Percentiles rank a stretch among this genome's conserved stretches.
phyloP scores from a whole-genome alignment of 2,888 invertebrate genomes.

The Atrina japonica region DNA sequence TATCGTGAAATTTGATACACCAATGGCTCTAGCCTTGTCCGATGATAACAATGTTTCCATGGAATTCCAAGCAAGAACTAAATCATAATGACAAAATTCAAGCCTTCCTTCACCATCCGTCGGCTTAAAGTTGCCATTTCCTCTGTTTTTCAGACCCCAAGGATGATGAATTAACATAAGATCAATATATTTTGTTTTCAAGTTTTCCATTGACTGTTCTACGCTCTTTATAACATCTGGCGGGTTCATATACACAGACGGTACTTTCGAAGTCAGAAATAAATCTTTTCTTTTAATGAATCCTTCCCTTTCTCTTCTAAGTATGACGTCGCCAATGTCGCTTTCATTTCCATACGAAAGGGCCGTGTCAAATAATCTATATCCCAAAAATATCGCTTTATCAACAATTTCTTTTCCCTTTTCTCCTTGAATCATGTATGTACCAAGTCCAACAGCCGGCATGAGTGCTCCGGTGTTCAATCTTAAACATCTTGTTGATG shows the following conservation, averaged over 20 bases:
- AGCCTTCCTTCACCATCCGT: slow-evolving; percentile 43
- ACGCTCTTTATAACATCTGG: slow-evolving; percentile 52
- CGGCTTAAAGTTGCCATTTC: slow-evolving; percentile 53
- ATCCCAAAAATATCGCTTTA: slow-evolving; percentile 62
- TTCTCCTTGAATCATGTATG: slow-evolving; percentile 56
- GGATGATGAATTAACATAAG: slow-evolving; percentile 70
- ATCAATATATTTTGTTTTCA: slow-evolving; percentile 65
- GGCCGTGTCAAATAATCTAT: slow-evolving; percentile 70
- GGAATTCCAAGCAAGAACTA: slow-evolving; percentile 62
- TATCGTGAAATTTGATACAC: slow-evolving; percentile 69
- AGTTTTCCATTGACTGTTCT: slow-evolving; percentile 61
- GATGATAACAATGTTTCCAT: slow-evolving; percentile 57
- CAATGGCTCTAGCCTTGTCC: slow-evolving; percentile 60
- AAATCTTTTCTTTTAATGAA: slow-evolving; percentile 60
- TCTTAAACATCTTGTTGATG: slow-evolving; percentile 3
- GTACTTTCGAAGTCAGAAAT: slow-evolving; percentile 69
- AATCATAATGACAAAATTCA: slow-evolving; percentile 53
- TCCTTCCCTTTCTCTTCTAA: slow-evolving; percentile 52
- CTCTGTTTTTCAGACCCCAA: slow-evolving; percentile 62
- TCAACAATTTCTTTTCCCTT: slow-evolving; percentile 56
- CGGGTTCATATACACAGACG: slow-evolving; percentile 49
- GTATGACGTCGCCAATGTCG: slow-evolving; percentile 63
- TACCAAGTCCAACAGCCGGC: slow-evolving; percentile 64
- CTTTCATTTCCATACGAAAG: slow-evolving; percentile 62
- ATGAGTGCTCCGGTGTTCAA: slow-evolving; percentile 49